Conservation (phyloP, 2,797 vertebrate genomes). For the Neosalanx taihuensis region DNA sequence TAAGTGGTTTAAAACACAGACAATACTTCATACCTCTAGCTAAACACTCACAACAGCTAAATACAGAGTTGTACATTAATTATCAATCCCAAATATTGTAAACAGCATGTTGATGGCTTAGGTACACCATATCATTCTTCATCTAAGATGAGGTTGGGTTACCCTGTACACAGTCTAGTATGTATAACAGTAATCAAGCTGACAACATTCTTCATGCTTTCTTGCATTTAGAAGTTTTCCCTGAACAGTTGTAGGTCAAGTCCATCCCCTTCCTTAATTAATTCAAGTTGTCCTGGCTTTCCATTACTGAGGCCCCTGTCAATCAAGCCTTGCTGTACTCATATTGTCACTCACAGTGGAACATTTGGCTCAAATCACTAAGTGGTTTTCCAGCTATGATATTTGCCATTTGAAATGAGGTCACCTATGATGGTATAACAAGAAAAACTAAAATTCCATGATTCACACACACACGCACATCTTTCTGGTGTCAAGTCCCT, state of each 20-base stretch:
- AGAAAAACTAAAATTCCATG: slow-evolving; percentile 21
- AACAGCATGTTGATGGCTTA: too few relatives aligned
- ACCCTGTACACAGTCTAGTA: not conserved
- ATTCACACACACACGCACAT: not conserved
- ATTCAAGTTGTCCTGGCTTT: not conserved
- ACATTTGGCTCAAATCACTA: not conserved
- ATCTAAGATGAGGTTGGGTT: too few relatives aligned
- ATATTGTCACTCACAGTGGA: not conserved
- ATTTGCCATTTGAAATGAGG: not conserved
- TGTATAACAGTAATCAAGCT: not conserved
- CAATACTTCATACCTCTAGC: slow-evolving; percentile 20
- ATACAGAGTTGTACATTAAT: too few relatives aligned
- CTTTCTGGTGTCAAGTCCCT: too few relatives aligned
- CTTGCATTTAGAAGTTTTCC: not conserved
- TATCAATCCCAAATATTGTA: too few relatives aligned
- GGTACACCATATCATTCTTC: too few relatives aligned
- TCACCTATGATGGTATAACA: slow-evolving; percentile 2
- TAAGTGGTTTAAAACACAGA: slow-evolving; percentile 6
- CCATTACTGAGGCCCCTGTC: not conserved
- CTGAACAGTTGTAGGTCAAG: not conserved
- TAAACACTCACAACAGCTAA: slow-evolving; percentile 13
- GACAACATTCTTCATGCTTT: not conserved
- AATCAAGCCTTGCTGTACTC: not conserved
- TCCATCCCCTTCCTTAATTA: not conserved
- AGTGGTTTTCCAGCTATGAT: not conserved